These are phyloP conservation scores for Hoplodrina blanda DNA, from an alignment of 2,888 invertebrate species.

Conservation along the genomic window DNA sequence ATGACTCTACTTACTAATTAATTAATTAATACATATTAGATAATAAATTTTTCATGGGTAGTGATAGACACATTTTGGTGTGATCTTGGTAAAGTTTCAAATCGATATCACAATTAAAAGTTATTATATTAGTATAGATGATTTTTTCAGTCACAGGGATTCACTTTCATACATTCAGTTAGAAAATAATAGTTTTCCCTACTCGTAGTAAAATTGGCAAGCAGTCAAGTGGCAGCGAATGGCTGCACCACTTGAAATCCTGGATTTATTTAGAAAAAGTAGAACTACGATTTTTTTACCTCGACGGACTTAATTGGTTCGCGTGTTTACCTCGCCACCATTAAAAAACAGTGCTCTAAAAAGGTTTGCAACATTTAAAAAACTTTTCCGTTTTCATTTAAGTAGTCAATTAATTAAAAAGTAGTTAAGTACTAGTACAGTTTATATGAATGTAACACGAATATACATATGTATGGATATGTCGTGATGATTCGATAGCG, in stretches of 20 bases:
- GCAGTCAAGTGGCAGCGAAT: conserved; percentile 33
- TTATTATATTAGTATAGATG: no score
- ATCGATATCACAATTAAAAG: no score
- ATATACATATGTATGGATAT: no score
- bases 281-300: conserved; percentile 12
- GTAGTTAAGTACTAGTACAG: no score
- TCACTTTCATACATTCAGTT: conserved; percentile 7
- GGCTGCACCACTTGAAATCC: conserved; percentile 15
- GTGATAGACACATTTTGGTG: no score
- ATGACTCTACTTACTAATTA: no score
- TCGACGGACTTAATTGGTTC: conserved; percentile 11
- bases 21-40: no score
- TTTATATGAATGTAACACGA: no score
- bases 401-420: background rate
- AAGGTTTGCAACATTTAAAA: background rate
- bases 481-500: no score
- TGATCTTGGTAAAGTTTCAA: no score
- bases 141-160: background rate
- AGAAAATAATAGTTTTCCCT: conserved; percentile 17
- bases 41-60: no score
- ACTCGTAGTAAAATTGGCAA: conserved; percentile 15
- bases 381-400: background rate
- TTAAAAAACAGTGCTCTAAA: conserved; percentile 7
- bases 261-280: conserved; percentile 10
- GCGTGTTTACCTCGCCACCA: background rate